These are phyloP conservation scores for Mystacornis crossleyi DNA, from an alignment of 2,113 vertebrate species.

Conservation along the genomic window DNA sequence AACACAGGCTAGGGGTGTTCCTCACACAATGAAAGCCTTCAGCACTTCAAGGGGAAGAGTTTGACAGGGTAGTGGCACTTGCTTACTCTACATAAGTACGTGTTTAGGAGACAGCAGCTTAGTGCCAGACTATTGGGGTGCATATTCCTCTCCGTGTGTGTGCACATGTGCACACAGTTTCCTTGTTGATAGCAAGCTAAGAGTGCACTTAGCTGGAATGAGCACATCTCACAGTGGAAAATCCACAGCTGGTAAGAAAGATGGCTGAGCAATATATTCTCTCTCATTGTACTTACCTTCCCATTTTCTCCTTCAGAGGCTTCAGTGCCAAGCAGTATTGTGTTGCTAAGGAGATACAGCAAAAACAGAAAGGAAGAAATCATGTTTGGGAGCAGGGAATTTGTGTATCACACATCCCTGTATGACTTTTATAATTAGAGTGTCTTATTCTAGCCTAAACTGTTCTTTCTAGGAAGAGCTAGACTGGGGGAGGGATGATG, in stretches of 20 bases:
- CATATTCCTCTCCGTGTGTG: neutral
- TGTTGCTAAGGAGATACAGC: conserved; percentile 36
- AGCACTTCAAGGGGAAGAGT: neutral
- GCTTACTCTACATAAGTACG: neutral
- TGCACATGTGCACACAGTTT: rapidly evolving
- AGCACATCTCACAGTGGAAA: neutral
- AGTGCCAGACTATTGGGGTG: neutral
- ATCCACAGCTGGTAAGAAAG: neutral
- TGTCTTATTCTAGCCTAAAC: neutral
- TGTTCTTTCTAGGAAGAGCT: neutral
- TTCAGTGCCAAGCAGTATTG: neutral
- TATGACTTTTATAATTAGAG: neutral
- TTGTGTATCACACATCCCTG: neutral
- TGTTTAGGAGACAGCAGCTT: neutral
- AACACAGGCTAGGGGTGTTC: neutral
- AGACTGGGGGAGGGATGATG: neutral
- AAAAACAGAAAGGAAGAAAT: neutral
- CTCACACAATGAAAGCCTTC: neutral
- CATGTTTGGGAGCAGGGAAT: neutral
- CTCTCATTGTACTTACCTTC: neutral
- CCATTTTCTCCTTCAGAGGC: neutral
- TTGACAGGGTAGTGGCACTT: neutral
- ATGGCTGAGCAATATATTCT: neutral
- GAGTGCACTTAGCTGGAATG: neutral
- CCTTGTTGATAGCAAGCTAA: neutral